phyloP scores from a whole-genome alignment of 2,888 invertebrate genomes.

The Sturmia bella region DNA sequence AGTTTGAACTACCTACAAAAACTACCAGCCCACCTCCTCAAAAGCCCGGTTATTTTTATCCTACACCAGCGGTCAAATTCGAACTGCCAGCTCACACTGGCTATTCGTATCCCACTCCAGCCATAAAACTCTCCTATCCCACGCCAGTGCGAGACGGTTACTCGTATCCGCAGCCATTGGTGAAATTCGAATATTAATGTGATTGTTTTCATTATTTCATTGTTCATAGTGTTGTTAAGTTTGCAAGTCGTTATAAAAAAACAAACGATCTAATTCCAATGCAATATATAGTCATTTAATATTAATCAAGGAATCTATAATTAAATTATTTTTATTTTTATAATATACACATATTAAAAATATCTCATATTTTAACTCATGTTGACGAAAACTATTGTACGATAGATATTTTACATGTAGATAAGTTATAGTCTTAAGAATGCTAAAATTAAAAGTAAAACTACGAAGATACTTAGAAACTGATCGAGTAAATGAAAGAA shows the following conservation, averaged over 20 bases:
- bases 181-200: slow-evolving; percentile 74
- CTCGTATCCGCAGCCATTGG: slow-evolving; percentile 75
- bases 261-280: slow-evolving; percentile 39
- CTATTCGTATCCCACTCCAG: slow-evolving; percentile 65
- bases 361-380: too few relatives aligned
- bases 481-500: too few relatives aligned
- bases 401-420: too few relatives aligned
- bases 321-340: not conserved
- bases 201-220: slow-evolving; percentile 46
- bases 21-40: slow-evolving; percentile 66
- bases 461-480: too few relatives aligned
- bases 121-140: slow-evolving; percentile 55
- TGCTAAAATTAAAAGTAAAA: too few relatives aligned
- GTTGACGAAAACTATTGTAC: too few relatives aligned
- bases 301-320: slow-evolving; percentile 58
- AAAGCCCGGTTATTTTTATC: slow-evolving; percentile 71
- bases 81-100: slow-evolving; percentile 67
- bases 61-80: slow-evolving; percentile 72
- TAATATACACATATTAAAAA: too few relatives aligned
- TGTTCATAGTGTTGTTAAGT: slow-evolving; percentile 58
- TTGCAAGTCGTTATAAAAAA: slow-evolving; percentile 44
- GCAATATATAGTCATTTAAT: slow-evolving; percentile 77
- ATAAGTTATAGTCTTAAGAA: too few relatives aligned
- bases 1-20: slow-evolving; percentile 52
- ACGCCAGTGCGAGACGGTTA: slow-evolving; percentile 69